Percentiles rank a stretch among this genome's conserved stretches.
phyloP scores from a whole-genome alignment of 2,888 invertebrate genomes.

The Anthrax anthrax region DNA sequence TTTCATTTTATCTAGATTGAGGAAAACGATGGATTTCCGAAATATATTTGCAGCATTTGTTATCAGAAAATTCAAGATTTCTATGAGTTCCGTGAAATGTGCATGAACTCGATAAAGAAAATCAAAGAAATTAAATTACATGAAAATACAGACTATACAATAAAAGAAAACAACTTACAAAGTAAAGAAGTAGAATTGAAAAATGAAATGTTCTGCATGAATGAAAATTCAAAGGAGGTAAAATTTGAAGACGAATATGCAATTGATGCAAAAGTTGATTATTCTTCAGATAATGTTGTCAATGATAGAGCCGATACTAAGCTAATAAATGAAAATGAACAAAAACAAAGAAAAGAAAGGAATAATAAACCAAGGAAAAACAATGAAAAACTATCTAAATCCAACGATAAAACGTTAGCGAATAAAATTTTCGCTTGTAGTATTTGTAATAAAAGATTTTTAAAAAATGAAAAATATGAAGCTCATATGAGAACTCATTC shows the following conservation, averaged over 20 bases:
- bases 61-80: constrained; percentile 1
- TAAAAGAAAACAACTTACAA: too few species aligned
- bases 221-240: not conserved
- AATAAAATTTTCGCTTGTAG: constrained; percentile 3
- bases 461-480: constrained; percentile 6
- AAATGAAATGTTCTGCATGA: too few species aligned
- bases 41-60: constrained; percentile 5
- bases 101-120: not conserved
- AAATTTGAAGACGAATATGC: not conserved
- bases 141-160: not conserved
- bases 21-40: constrained; percentile 2
- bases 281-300: not conserved
- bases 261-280: not conserved
- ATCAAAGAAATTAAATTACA: not conserved
- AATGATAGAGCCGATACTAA: not conserved
- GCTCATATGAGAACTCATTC: constrained; percentile 10
- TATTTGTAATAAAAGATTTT: constrained; percentile 8
- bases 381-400: not conserved
- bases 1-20: too few species aligned
- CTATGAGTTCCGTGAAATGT: constrained; percentile 6
- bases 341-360: not conserved
- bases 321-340: not conserved
- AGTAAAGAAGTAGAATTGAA: not conserved
- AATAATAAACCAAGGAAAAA: not conserved
- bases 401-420: not conserved